A percentile compares a stretch with the other conserved stretches of the same genome.
Conservation (phyloP, 2,797 vertebrate species). For the Enteromius treurensis region DNA sequence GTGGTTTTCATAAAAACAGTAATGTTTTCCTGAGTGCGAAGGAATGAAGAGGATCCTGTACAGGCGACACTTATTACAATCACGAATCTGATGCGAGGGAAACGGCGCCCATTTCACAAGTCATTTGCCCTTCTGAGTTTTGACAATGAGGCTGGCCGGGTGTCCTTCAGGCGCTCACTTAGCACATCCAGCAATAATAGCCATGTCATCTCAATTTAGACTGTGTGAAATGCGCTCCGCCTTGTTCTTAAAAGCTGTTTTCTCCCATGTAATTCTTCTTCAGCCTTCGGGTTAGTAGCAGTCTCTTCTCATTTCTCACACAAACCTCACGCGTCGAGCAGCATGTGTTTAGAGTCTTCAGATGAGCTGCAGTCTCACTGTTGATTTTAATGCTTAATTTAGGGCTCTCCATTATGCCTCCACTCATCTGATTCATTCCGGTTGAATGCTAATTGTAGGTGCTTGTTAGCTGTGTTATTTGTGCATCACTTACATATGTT, state of each 20-base stretch:
- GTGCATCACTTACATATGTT: conserved; percentile 21
- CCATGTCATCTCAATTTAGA: conserved; percentile 46
- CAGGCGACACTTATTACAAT: conserved; percentile 39
- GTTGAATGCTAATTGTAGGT: conserved; percentile 42
- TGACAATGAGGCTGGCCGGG: conserved; percentile 34
- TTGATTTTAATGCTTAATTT: conserved; percentile 49
- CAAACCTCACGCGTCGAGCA: neutral
- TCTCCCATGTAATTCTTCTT: conserved; percentile 27
- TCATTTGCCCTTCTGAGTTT: conserved; percentile 47
- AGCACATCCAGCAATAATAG: conserved; percentile 42
- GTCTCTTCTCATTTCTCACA: conserved; percentile 34
- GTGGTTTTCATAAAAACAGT: conserved; percentile 28
- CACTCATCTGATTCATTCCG: conserved; percentile 40
- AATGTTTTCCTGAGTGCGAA: conserved; percentile 32
- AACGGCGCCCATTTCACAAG: conserved; percentile 35
- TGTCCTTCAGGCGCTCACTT: conserved; percentile 42
- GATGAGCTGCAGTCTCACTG: conserved; percentile 25
- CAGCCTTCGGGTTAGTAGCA: conserved; percentile 16
- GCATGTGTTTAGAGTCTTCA: conserved; percentile 35
- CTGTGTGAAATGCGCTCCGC: conserved; percentile 17
- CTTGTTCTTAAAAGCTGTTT: conserved; percentile 41
- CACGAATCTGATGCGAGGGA: conserved; percentile 41
- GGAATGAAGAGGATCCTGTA: conserved; percentile 28
- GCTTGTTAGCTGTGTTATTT: conserved; percentile 24
- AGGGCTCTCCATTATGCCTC: conserved; percentile 34